Evolutionary conservation across 2,113 vertebrate species (phyloP), one percentile per base, ranked within the genome.

Genomic region (Microcebus griseorufus): DNA sequence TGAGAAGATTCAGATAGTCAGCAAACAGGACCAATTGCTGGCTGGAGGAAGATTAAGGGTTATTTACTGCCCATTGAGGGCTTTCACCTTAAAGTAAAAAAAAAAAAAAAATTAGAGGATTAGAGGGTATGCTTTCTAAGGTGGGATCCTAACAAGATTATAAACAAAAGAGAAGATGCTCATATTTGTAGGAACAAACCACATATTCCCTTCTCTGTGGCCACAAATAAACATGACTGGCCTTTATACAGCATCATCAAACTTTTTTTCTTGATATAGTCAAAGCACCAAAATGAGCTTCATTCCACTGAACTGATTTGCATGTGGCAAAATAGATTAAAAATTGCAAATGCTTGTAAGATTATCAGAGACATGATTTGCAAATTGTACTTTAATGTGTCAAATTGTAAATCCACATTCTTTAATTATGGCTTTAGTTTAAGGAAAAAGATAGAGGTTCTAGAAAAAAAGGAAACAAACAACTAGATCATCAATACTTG

Each of bases 11-110:
- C 97, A 97, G 93, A 93, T 97, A 98, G 96, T 98, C 96, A 97
- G 97, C 96, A 97, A 98, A 98, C 89, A 98, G 97, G 96, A 97
- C 88, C 98, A 97, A 97, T 97, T 97, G 92, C 93, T 98, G 97
- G 92, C 95, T 98, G 93, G 96, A 98, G 90, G 95, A 97, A 98
- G 95, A 98, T 98, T 93, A 96, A 98, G 93, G 95, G 94, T 98
- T 98, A 98, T 98, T 98, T 98, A 98, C 93, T 98, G 94, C 90
- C 96, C 97, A 96, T 82, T 95, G 96, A 97, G 92, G 97, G 70
- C 82, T 97, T 98, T 94, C 85, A 94, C 97, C 95, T 96, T 98
- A 98, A 98, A 98, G 94, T 96, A 97, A 98, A 96, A 64, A 58
- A 58, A 58, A 97, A 98, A 96, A 64, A 58, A 58, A 58, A 58